phyloP scores from a whole-genome alignment of 2,888 invertebrate genomes.

The Melanostoma scalare region DNA sequence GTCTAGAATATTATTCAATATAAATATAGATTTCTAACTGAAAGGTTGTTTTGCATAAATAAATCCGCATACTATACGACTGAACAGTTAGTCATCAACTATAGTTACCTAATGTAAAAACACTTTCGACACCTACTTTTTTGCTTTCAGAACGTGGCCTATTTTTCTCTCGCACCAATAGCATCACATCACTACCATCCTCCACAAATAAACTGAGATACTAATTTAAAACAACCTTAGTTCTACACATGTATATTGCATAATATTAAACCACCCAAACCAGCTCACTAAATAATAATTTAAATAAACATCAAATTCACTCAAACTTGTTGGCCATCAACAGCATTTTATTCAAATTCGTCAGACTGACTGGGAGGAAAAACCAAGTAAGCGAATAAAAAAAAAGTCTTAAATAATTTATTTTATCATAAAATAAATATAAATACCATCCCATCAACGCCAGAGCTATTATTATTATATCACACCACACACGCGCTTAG shows the following conservation, averaged over 20 bases:
- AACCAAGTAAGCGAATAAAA: not conserved
- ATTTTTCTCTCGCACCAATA: too few relatives aligned
- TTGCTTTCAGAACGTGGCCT: too few relatives aligned
- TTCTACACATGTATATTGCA: constrained; percentile 5
- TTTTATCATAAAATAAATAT: constrained; percentile 12
- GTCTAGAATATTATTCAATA: too few relatives aligned
- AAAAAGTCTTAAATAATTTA: not conserved
- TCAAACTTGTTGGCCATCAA: constrained; percentile 65
- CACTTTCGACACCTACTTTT: too few relatives aligned
- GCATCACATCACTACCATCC: too few relatives aligned
- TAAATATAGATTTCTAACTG: too few relatives aligned
- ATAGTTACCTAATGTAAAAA: too few relatives aligned
- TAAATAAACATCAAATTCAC: constrained; percentile 35
- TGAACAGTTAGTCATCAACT: too few relatives aligned
- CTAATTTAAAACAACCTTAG: not conserved
- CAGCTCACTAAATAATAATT: constrained; percentile 10
- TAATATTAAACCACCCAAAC: constrained; percentile 23
- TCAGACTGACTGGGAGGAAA: constrained; percentile 19
- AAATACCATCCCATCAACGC: constrained; percentile 27
- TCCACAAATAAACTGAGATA: too few relatives aligned
- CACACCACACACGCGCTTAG: constrained; percentile 48
- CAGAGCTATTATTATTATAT: constrained; percentile 51
- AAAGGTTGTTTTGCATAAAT: too few relatives aligned
- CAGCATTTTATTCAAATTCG: constrained; percentile 71
- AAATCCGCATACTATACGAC: too few relatives aligned